These are phyloP conservation scores for Cordilura impudica DNA, from an alignment of 2,888 invertebrate species.

Conservation along the genomic window DNA sequence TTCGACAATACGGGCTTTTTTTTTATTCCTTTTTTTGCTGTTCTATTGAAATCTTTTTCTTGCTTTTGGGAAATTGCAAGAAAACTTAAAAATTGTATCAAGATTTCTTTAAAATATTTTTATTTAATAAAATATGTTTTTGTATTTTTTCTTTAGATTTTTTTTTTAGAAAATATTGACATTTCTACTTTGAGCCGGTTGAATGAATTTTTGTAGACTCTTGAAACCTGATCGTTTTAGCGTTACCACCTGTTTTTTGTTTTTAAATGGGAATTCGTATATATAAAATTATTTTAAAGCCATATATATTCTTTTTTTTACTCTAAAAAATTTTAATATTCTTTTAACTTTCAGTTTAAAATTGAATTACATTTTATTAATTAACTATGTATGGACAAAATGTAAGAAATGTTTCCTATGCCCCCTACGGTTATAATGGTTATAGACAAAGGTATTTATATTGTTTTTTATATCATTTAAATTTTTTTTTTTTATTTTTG, in stretches of 20 bases:
- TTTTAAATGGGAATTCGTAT: background rate
- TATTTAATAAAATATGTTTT: background rate
- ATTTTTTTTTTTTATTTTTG: slow-evolving; percentile 13
- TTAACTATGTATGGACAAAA: slow-evolving; percentile 69
- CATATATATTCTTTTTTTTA: slow-evolving; percentile 7
- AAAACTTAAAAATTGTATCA: too few species aligned
- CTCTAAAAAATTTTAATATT: slow-evolving; percentile 35
- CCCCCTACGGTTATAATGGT: slow-evolving; percentile 71
- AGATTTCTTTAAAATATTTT: background rate
- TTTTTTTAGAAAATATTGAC: background rate
- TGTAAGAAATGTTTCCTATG: slow-evolving; percentile 68
- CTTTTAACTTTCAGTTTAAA: slow-evolving; percentile 53
- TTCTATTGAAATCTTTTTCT: background rate
- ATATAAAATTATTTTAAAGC: background rate
- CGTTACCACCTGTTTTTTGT: background rate
- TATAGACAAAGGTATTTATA: slow-evolving; percentile 70
- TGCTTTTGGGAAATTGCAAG: too few species aligned
- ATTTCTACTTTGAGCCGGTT: background rate
- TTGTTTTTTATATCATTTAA: slow-evolving; percentile 34
- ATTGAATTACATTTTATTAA: slow-evolving; percentile 37
- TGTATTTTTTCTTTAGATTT: background rate
- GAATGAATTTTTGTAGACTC: background rate
- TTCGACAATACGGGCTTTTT: background rate
- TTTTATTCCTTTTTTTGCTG: background rate
- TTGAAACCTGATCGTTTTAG: background rate